Conservation (phyloP, 2,113 vertebrate genomes). For the Chionomys nivalis region DNA sequence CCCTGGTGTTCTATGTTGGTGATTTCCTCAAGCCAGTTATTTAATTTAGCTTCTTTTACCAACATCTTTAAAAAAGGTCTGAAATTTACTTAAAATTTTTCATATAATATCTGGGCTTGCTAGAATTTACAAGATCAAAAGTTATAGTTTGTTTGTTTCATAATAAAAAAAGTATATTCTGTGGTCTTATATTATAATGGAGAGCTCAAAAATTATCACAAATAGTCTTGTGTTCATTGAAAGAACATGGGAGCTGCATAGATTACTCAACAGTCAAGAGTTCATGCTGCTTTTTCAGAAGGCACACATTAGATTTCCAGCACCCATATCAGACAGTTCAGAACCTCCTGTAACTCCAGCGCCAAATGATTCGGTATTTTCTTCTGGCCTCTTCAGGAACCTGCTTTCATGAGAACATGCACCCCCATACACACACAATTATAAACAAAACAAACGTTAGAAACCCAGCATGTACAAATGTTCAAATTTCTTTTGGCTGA, state of each 20-base stretch:
- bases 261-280: neutral
- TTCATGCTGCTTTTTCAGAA: neutral
- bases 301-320: neutral
- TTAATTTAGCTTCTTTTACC: neutral
- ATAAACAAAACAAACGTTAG: neutral
- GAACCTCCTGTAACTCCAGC: neutral
- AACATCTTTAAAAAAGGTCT: neutral
- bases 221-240: constrained; percentile 43
- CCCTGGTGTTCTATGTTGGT: neutral
- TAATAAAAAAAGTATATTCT: constrained; percentile 27
- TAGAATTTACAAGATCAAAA: constrained; percentile 6
- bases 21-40: neutral
- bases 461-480: neutral
- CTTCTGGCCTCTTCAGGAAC: neutral
- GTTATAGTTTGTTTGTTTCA: neutral
- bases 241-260: neutral
- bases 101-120: neutral
- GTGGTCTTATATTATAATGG: neutral
- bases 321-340: neutral
- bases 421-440: neutral
- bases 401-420: neutral
- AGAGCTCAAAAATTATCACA: neutral
- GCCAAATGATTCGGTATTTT: neutral
- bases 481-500: constrained; percentile 23
- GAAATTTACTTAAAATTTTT: neutral